Percentiles rank a stretch among this genome's conserved stretches.
Conservation (phyloP, 2,888 invertebrate genomes). For the Mimumesa dahlbomi region DNA sequence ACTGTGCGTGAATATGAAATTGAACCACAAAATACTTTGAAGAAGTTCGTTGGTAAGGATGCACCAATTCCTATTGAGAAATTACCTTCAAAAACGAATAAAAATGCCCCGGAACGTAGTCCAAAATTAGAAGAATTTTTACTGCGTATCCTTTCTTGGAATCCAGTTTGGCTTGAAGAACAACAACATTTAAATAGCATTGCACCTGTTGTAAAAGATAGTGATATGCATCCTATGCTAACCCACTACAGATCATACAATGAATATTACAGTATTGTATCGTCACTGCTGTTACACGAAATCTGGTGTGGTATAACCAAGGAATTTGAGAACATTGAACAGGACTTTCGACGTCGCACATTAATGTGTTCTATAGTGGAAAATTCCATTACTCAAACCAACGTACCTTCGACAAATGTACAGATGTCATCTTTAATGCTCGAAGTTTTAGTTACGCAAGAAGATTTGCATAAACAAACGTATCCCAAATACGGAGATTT, state of each 20-base stretch:
- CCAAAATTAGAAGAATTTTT: conserved; percentile 79
- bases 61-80: conserved; percentile 64
- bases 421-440: conserved; percentile 63
- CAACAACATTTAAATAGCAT: conserved; percentile 80
- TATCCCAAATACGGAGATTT: conserved; percentile 73
- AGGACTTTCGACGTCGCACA: conserved; percentile 35
- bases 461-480: conserved; percentile 50
- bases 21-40: conserved; percentile 60
- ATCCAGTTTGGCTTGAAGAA: conserved; percentile 85
- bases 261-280: conserved; percentile 83
- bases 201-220: conserved; percentile 82
- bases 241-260: conserved; percentile 82
- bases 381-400: conserved; percentile 54
- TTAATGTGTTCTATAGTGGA: conserved; percentile 63
- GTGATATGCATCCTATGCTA: conserved; percentile 82
- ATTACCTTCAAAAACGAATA: conserved; percentile 57
- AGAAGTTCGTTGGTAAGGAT: conserved; percentile 69
- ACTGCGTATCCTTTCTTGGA: conserved; percentile 84
- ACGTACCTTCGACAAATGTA: conserved; percentile 35
- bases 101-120: conserved; percentile 64
- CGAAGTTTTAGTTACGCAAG: conserved; percentile 66
- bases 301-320: conserved; percentile 82
- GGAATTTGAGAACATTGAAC: conserved; percentile 62
- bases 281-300: conserved; percentile 84
- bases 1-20: conserved; percentile 58